Percentiles rank a stretch among this genome's conserved stretches.
Evolutionary conservation across 2,113 vertebrate genomes (phyloP).

Genomic region (Sterrhoptilus dennistouni): DNA sequence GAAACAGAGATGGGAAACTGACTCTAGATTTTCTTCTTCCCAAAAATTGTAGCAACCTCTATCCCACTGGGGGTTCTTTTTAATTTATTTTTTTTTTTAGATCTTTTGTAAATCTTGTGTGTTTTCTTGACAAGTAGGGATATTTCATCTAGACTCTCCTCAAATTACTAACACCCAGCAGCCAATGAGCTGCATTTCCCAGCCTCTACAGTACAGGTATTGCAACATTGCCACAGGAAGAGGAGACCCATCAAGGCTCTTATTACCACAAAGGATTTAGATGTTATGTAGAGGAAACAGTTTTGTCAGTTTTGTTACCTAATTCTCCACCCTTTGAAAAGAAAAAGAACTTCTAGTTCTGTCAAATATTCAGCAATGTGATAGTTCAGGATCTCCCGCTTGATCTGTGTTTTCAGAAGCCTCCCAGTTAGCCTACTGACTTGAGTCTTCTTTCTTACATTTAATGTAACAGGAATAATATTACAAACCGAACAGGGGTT

Average conservation of each 20-base stretch:
- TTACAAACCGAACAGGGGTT: neutral
- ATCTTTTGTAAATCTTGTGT: neutral
- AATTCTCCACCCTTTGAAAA: neutral
- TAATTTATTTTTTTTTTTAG: neutral
- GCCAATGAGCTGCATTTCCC: neutral
- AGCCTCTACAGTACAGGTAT: rapidly evolving
- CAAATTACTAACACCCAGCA: neutral
- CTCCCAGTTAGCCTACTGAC: neutral
- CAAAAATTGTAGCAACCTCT: neutral
- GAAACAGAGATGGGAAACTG: neutral
- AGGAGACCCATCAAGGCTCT: neutral
- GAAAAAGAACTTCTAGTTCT: neutral
- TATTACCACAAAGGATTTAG: neutral
- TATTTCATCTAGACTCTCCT: neutral
- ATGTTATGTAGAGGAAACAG: neutral
- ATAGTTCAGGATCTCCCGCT: neutral
- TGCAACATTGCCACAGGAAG: neutral
- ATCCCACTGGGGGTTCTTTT: no score
- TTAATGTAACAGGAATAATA: constrained; percentile 18
- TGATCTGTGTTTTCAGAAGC: neutral
- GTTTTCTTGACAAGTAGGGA: neutral
- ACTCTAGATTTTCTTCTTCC: neutral
- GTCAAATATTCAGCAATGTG: neutral
- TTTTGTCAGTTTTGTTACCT: neutral
- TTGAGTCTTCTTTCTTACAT: neutral